A percentile compares a stretch with the other conserved stretches of the same genome.
These are phyloP conservation scores for Ictalurus punctatus DNA, from an alignment of 2,113 vertebrate species.

Conservation along the genomic window DNA sequence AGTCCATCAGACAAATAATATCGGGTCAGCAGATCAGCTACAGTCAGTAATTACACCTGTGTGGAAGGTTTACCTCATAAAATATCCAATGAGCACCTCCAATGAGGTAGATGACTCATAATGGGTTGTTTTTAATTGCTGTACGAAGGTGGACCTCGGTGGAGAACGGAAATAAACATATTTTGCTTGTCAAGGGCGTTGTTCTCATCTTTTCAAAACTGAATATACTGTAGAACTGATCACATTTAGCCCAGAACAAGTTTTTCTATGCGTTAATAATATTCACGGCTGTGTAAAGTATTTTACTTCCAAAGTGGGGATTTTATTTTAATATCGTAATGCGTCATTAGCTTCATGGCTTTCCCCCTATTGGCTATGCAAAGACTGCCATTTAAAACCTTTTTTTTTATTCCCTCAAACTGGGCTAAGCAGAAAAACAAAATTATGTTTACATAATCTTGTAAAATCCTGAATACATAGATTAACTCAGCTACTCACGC, in stretches of 20 bases:
- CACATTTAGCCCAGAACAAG: background rate
- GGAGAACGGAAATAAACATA: background rate
- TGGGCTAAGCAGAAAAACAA: slow-evolving; percentile 3
- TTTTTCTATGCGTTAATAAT: background rate
- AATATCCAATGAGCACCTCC: background rate
- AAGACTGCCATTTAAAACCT: background rate
- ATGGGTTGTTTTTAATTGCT: background rate
- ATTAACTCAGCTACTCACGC: background rate
- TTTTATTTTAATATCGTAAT: too few relatives aligned
- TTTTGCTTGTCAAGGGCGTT: background rate
- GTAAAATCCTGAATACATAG: background rate
- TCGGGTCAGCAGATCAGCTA: background rate
- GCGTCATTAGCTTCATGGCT: background rate
- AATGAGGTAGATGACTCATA: background rate
- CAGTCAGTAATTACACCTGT: background rate
- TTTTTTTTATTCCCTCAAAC: background rate
- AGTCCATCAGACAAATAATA: background rate
- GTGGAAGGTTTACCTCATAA: background rate
- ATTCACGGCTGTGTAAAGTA: background rate
- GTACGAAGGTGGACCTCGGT: background rate
- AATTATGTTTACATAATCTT: background rate
- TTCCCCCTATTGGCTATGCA: background rate
- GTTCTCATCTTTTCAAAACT: background rate
- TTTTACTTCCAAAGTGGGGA: background rate
- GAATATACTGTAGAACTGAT: background rate